A percentile compares a stretch with the other conserved stretches of the same genome.
Conservation (phyloP, 2,797 vertebrate species). For the Antennarius maculatus region DNA sequence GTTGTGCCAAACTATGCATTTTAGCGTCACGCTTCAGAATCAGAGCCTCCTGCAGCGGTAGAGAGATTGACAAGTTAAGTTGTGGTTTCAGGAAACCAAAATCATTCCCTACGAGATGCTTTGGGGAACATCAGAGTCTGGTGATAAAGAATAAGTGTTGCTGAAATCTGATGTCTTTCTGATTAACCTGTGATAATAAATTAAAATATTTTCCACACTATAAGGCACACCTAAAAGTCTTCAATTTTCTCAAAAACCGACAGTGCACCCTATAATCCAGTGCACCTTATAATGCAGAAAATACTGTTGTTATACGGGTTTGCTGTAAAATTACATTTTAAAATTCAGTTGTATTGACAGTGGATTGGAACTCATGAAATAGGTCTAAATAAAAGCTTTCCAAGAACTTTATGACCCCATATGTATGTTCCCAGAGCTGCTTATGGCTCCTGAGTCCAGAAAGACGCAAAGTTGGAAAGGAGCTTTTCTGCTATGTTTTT, state of each 20-base stretch:
- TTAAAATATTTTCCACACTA: no score
- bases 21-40: neutral
- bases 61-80: conserved; percentile 1
- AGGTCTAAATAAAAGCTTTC: conserved; percentile 12
- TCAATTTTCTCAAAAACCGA: no score
- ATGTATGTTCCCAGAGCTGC: conserved; percentile 15
- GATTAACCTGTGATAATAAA: neutral
- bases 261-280: no score
- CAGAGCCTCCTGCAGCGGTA: neutral
- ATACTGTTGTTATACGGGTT: no score
- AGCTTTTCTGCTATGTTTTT: neutral
- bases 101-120: neutral
- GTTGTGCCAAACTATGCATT: neutral
- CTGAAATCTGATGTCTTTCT: neutral
- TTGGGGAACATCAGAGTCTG: neutral
- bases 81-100: neutral
- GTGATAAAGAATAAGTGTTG: neutral
- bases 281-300: no score
- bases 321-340: neutral
- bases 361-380: neutral
- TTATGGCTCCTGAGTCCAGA: neutral
- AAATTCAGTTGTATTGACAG: neutral
- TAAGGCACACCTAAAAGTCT: no score
- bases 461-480: neutral
- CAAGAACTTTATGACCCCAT: conserved; percentile 17